These are phyloP conservation scores for Shinisaurus crocodilurus DNA, from an alignment of 2,113 vertebrate genomes.

Conservation along the genomic window DNA sequence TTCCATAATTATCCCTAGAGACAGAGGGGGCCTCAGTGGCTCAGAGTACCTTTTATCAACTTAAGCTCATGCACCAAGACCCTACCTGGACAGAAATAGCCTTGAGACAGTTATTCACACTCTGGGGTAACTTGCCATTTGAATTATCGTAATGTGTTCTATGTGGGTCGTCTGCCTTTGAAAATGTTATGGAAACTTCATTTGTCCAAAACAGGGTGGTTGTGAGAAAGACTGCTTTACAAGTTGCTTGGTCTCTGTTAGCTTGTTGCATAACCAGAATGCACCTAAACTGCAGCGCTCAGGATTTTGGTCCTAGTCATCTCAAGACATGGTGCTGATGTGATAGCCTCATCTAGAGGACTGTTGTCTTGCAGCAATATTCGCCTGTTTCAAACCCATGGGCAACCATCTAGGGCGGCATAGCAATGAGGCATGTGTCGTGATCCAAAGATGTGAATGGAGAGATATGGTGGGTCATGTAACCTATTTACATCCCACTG, in stretches of 20 bases:
- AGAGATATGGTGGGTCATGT: background rate
- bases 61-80: too few species aligned
- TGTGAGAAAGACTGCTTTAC: too few species aligned
- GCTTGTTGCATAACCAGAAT: background rate
- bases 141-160: too few species aligned
- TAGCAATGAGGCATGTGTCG: background rate
- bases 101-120: too few species aligned
- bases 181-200: too few species aligned
- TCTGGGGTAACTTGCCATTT: too few species aligned
- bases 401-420: background rate
- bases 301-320: background rate
- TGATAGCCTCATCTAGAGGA: background rate
- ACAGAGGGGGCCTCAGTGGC: too few species aligned
- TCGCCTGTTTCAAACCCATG: background rate
- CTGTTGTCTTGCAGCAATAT: background rate
- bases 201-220: background rate
- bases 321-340: background rate
- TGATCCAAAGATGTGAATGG: background rate
- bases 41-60: too few species aligned
- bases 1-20: too few species aligned
- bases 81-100: too few species aligned
- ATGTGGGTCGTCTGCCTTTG: too few species aligned
- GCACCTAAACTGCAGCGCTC: too few species aligned
- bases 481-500: background rate
- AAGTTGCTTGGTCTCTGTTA: background rate